phyloP scores from a whole-genome alignment of 2,113 vertebrate species.

The Tetrao urogallus region DNA sequence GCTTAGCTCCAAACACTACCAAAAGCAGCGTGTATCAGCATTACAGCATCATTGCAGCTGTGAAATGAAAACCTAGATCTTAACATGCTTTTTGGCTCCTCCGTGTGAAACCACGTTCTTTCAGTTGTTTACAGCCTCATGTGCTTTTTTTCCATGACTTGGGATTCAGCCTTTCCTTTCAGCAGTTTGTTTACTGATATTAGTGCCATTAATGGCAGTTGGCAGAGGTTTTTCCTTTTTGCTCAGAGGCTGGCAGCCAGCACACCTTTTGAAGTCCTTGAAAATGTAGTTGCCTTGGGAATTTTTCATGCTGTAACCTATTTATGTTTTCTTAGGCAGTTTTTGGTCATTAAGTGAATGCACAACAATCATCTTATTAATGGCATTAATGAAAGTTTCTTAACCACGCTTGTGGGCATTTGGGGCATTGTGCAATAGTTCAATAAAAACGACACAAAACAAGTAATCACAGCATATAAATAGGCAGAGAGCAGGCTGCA shows the following conservation, averaged over 20 bases:
- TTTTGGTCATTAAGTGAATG: constrained; percentile 1
- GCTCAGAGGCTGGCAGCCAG: constrained; percentile 6
- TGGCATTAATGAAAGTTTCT: constrained; percentile 29
- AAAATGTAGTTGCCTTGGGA: constrained; percentile 34
- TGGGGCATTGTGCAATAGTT: constrained; percentile 31
- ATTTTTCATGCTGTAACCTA: constrained; percentile 28
- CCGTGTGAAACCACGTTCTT: constrained; percentile 1
- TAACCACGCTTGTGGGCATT: neutral
- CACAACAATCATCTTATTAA: neutral
- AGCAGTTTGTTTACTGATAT: constrained; percentile 30
- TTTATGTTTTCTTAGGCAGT: neutral
- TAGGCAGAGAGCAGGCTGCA: constrained; percentile 18
- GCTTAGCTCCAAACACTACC: neutral
- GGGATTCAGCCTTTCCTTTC: neutral
- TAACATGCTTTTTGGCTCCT: constrained; percentile 16
- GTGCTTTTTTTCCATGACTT: neutral
- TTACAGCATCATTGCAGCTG: neutral
- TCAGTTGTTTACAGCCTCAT: constrained; percentile 20
- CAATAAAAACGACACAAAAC: constrained; percentile 32
- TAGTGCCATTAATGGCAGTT: neutral
- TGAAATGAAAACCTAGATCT: constrained; percentile 27
- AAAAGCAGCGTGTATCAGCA: neutral
- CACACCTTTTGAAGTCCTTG: constrained; percentile 53
- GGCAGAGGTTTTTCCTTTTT: constrained; percentile 7
- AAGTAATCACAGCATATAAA: constrained; percentile 16